Percentiles rank a stretch among this genome's conserved stretches.
Conservation (phyloP, 2,888 invertebrate genomes). For the Erpobdella octoculata region DNA sequence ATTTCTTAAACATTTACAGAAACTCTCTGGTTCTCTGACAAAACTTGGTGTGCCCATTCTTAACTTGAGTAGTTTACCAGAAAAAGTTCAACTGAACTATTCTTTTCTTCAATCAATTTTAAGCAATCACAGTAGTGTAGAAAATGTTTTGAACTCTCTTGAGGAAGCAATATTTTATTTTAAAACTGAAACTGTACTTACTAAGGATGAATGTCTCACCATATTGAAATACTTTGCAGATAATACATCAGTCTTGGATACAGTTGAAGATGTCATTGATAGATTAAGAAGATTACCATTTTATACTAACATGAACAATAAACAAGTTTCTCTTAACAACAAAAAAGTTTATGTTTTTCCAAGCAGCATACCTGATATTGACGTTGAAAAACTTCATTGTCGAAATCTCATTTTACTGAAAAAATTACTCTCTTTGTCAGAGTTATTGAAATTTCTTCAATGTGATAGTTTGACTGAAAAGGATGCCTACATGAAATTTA, state of each 20-base stretch:
- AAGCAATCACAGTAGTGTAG: background rate
- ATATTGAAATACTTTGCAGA: background rate
- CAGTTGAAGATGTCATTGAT: too few relatives aligned
- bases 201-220: background rate
- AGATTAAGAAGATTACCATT: background rate
- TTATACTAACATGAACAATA: background rate
- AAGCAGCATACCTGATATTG: background rate
- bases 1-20: too few relatives aligned
- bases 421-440: background rate
- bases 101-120: background rate
- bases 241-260: too few relatives aligned
- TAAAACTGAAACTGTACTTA: background rate
- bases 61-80: background rate
- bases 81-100: background rate
- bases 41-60: background rate
- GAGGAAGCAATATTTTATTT: background rate
- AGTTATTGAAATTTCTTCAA: background rate
- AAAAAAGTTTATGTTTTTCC: background rate
- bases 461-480: background rate
- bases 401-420: background rate
- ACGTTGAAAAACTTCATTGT: background rate
- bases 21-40: too few relatives aligned
- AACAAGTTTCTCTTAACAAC: background rate
- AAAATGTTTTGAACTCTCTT: background rate
- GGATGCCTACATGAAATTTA: background rate